Percentiles rank a stretch among this genome's conserved stretches.
These are phyloP conservation scores for Gallinago undulata DNA, from an alignment of 2,113 vertebrate species.

Conservation along the genomic window DNA sequence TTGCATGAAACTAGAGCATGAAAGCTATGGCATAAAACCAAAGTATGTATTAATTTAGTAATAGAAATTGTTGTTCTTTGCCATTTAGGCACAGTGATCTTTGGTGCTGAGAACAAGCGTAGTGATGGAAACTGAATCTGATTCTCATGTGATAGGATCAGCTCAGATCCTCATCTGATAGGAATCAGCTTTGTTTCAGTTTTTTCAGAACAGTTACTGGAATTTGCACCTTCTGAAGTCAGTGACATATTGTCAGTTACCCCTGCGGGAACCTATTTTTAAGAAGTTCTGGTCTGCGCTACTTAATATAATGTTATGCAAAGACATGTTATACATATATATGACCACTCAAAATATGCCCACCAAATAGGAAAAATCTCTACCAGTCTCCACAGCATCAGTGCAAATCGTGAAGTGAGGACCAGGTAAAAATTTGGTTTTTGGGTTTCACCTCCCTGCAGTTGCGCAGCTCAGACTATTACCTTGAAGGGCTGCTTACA, in stretches of 20 bases:
- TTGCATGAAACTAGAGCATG: background rate
- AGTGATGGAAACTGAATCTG: background rate
- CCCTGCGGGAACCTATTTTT: background rate
- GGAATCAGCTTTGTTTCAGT: background rate
- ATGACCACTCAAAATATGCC: background rate
- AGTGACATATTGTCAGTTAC: background rate
- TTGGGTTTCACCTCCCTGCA: slow-evolving; percentile 1
- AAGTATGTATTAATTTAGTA: background rate
- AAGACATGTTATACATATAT: background rate
- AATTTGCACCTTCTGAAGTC: background rate
- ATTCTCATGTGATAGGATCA: background rate
- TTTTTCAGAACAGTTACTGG: background rate
- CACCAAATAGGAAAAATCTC: background rate
- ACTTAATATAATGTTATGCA: background rate
- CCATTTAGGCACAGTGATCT: background rate
- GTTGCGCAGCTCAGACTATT: background rate
- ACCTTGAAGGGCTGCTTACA: rapidly evolving
- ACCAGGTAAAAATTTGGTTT: background rate
- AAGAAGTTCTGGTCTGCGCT: background rate
- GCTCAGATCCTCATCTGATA: background rate
- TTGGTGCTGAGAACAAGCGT: background rate
- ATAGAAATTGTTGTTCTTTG: background rate
- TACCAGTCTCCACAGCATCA: background rate
- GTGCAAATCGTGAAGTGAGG: background rate
- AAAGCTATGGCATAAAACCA: background rate